These are phyloP conservation scores for Kryptolebias marmoratus DNA, from an alignment of 2,113 vertebrate genomes.

Conservation along the genomic window DNA sequence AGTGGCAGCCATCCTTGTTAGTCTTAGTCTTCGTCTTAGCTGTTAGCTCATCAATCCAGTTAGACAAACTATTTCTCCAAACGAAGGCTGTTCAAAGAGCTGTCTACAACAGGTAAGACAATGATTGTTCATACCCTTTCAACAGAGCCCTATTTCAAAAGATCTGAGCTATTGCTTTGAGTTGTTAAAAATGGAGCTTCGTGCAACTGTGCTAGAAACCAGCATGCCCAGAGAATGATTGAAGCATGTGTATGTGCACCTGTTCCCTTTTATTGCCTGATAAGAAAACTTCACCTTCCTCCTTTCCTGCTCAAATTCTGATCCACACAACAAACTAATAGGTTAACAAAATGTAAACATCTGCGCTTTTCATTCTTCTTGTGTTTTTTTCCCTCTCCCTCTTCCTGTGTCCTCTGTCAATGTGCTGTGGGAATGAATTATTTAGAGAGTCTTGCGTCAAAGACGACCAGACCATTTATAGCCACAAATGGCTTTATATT, in stretches of 20 bases:
- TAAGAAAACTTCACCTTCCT: constrained; percentile 14
- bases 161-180: too few relatives aligned
- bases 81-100: too few relatives aligned
- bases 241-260: neutral
- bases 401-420: constrained; percentile 14
- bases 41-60: too few relatives aligned
- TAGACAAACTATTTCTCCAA: too few relatives aligned
- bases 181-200: constrained; percentile 20
- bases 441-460: constrained; percentile 48
- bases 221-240: constrained; percentile 22
- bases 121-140: too few relatives aligned
- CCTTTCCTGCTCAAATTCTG: neutral
- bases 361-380: neutral
- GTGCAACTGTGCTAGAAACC: constrained; percentile 21
- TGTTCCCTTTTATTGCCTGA: constrained; percentile 13
- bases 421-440: constrained; percentile 51
- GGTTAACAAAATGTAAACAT: constrained; percentile 18
- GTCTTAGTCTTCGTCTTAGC: too few relatives aligned
- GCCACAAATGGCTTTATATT: constrained; percentile 52
- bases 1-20: too few relatives aligned
- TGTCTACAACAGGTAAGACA: too few relatives aligned
- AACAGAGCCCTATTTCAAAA: too few relatives aligned
- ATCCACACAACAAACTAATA: constrained; percentile 8
- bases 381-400: constrained; percentile 12
- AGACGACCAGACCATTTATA: constrained; percentile 43